A percentile compares a stretch with the other conserved stretches of the same genome.
Conservation (phyloP, 2,888 invertebrate genomes). For the Trilocha varians region DNA sequence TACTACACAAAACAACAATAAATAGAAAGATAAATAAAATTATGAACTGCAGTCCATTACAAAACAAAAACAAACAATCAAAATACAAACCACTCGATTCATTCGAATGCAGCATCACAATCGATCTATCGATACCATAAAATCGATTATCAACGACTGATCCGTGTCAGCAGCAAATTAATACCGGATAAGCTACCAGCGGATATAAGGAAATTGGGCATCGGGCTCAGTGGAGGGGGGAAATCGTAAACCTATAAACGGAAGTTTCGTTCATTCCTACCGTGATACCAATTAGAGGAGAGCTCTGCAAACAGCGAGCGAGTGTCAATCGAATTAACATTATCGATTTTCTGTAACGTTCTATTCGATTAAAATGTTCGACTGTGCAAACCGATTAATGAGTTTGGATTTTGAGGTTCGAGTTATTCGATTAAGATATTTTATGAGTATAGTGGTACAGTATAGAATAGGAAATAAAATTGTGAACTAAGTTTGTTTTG, state of each 20-base stretch:
- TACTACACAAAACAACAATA: no score
- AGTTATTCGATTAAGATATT: no score
- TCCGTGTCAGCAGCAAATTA: conserved; percentile 30
- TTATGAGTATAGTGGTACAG: no score
- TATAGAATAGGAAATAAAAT: no score
- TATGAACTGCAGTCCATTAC: no score
- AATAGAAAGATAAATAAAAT: no score
- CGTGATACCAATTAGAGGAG: conserved; percentile 20
- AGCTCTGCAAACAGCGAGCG: conserved; percentile 5
- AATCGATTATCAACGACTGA: conserved; percentile 16
- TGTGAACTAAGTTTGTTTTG: no score
- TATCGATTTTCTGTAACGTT: background rate
- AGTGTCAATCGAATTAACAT: background rate
- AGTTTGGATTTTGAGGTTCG: background rate
- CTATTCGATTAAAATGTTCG: background rate
- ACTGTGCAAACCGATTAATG: background rate
- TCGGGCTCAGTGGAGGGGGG: conserved; percentile 38
- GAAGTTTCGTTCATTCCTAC: conserved; percentile 48
- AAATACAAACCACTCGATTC: conserved; percentile 5
- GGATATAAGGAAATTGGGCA: conserved; percentile 44
- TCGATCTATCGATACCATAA: conserved; percentile 10
- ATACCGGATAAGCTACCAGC: conserved; percentile 41
- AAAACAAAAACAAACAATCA: no score
- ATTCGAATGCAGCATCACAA: no score
- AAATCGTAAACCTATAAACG: conserved; percentile 48